Base-by-base conservation (phyloP, 2,113 vertebrate species). In the Symphodus melops region DNA sequence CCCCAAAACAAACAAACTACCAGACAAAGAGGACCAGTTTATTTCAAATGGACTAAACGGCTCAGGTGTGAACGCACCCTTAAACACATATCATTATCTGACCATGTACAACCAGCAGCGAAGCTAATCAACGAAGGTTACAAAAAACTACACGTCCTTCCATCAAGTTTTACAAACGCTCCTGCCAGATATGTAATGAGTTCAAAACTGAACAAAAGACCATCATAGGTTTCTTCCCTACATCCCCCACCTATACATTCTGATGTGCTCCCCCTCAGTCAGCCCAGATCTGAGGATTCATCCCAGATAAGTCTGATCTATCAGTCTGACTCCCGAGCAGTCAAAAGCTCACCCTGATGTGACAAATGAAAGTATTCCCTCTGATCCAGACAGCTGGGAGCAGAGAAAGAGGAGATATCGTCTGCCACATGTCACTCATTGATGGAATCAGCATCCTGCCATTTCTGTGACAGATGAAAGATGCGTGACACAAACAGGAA, bases 351-450 rank as follows among this genome's bases (percentile, higher is more conserved):
- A 51, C 19, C 17, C 8, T 3, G 6, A 19, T n/a, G 48, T 51
- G 48, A 51, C 48, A 51, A 51, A 51, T 51, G 9, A 51, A 51
- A 51, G 48, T 51, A 51, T 51, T 51, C 48, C n/a, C 48, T 51
- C 19, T 51, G 48, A 51, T 51, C 6, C 8, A n/a, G 48, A 51
- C 19, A 51, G 48, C 19, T 6, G 3, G 19, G 48, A 20, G 48
- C 8, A 19, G 19, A 51, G 9, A n/a, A 51, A 51, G 48, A 51
- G 48, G 48, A 51, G 17, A 19, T 48, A 51, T 19, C 8, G 48
- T 51, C 48, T 51, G 19, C 48, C 48, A 51, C 19, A 6, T 51
- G 48, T 51, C 17, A 51, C 48, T 51, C 48, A 51, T 8, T n/a
- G 48, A 51, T 51, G 48, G 48, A 9, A 51, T 51, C 17, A 51